Evolutionary conservation across 2,797 vertebrate species (phyloP).

Genomic region (Hyperoplus immaculatus): DNA sequence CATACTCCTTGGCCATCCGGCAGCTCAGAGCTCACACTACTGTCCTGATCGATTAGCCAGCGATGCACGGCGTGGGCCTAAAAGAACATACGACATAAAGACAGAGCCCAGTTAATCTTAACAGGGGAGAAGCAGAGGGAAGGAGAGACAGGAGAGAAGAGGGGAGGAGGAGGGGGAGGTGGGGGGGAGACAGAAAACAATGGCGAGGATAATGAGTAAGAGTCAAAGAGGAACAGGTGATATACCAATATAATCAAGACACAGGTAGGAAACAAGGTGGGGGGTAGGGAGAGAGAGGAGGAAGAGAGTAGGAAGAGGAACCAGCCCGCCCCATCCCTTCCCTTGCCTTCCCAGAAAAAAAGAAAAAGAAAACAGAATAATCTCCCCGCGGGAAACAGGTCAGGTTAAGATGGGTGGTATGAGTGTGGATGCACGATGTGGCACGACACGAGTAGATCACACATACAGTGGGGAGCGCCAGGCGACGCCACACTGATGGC

Average conservation of each 20-base stretch:
- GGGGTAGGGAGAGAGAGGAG: conserved; percentile 35
- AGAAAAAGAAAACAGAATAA: neutral
- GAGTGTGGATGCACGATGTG: conserved; percentile 47
- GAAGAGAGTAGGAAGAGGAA: conserved; percentile 60
- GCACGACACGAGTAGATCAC: conserved; percentile 44
- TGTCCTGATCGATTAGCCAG: conserved; percentile 92
- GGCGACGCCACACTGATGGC: conserved; percentile 52
- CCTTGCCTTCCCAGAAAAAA: neutral
- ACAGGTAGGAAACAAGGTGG: conserved; percentile 65
- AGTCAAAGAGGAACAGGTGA: conserved; percentile 65
- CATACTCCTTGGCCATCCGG: conserved; percentile 90
- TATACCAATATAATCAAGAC: conserved; percentile 58
- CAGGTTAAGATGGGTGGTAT: conserved; percentile 70
- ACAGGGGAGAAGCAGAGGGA: conserved; percentile 64
- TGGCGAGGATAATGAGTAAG: conserved; percentile 58
- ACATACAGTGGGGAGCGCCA: conserved; percentile 42
- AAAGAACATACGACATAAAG: conserved; percentile 90
- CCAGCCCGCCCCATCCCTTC: conserved; percentile 28
- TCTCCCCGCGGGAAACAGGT: conserved; percentile 68
- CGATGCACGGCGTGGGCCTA: conserved; percentile 90
- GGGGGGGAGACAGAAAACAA: conserved; percentile 52
- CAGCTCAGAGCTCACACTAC: conserved; percentile 92
- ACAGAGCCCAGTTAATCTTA: conserved; percentile 87
- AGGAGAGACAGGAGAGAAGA: conserved; percentile 60
- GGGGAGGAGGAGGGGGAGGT: neutral